Conservation (phyloP, 2,888 invertebrate species). For the Drosophila falleni region DNA sequence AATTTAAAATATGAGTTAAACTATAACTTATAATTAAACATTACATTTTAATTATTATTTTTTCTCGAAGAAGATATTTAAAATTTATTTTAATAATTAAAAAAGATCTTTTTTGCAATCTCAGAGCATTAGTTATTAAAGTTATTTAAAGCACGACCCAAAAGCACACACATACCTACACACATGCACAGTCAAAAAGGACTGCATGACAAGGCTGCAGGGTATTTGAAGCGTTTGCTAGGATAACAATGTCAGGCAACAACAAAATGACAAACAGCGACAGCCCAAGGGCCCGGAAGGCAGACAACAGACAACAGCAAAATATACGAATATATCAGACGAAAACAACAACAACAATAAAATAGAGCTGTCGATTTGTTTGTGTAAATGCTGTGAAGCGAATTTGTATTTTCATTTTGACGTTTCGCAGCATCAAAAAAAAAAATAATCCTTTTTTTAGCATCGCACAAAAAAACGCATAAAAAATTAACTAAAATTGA, state of each 20-base stretch:
- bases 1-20: no score
- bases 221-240: slow-evolving; percentile 40
- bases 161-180: no score
- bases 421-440: slow-evolving; percentile 43
- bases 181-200: neutral
- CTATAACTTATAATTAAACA: no score
- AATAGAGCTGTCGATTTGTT: slow-evolving; percentile 67
- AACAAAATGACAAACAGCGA: slow-evolving; percentile 73
- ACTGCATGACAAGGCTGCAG: slow-evolving; percentile 31
- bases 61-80: no score
- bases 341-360: slow-evolving; percentile 30
- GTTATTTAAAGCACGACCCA: no score
- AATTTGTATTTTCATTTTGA: slow-evolving; percentile 74
- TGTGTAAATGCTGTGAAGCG: slow-evolving; percentile 75
- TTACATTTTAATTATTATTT: no score
- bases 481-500: slow-evolving; percentile 71
- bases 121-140: no score
- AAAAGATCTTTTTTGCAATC: no score
- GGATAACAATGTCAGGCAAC: slow-evolving; percentile 74
- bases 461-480: slow-evolving; percentile 52
- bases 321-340: slow-evolving; percentile 39
- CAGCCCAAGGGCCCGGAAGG: slow-evolving; percentile 69
- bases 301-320: slow-evolving; percentile 63
- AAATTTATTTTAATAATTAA: no score
- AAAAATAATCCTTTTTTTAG: slow-evolving; percentile 32